Base-by-base conservation (phyloP, 1,140 invertebrate species). In the Drosophila sp. region DNA sequence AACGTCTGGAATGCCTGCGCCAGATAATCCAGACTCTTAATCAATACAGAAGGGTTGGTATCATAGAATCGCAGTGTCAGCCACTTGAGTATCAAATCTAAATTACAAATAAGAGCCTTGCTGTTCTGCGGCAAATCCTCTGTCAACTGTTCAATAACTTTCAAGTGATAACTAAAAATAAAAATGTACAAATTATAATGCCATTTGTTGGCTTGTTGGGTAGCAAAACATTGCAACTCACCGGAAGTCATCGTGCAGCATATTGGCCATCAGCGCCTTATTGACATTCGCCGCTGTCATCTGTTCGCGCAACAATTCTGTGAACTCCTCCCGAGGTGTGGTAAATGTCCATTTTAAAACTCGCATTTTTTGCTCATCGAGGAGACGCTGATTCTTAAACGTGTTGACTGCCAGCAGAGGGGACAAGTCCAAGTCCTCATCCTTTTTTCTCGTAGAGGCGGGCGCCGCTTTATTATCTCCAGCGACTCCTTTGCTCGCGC, bases 51-150 rank as follows among this genome's bases (percentile, higher is more conserved):
- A 23, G 98, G 98, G 93, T 99, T 99, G 7, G 98, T 99, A 93
- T 99, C 98, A 85, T 99, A 99, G 92, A 99, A 99, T 73, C 98
- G 93, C 11, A 99, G 92, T 0, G 98, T 99, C 69, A 99, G 91
- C 99, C 99, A 99, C 92, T 98, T 99, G 8, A 99, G 93, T 67
- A 99, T 96, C 44, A 99, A 93, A 93, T 99, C 99, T 62, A 99
- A 93, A 93, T 99, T 99, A 10, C 95, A 95, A 32, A 98, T 95
- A 25, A 98, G 94, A 4, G 97, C 96, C 84, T 95, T 94, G 11
- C 94, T 94, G 76, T 97, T 96, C 25, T 94, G 94, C 4, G 95
- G 93, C 30, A 98, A 92, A 93, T 97, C 96, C 93, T 98, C 97
- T 62, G 94, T 95, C 25, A 99, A 93, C 1, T 95, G 93, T 92